A percentile compares a stretch with the other conserved stretches of the same genome.
Conservation (phyloP, 2,888 invertebrate species). For the Alsophila aescularia region DNA sequence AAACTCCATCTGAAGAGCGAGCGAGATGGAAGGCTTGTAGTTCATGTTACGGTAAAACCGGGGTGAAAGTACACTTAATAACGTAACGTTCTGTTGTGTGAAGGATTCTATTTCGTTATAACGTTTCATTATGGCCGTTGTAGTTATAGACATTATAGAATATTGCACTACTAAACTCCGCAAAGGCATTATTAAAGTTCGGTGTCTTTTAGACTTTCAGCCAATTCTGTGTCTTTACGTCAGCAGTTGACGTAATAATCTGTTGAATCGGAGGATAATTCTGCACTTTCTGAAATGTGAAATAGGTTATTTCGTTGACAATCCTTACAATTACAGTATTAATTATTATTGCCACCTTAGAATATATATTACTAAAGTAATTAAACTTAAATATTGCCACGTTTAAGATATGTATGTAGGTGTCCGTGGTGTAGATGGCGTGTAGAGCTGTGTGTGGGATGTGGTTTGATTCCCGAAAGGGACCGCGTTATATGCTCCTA, state of each 20-base stretch:
- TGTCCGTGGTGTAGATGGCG: too few species aligned
- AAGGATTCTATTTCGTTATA: slow-evolving; percentile 42
- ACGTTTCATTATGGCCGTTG: slow-evolving; percentile 29
- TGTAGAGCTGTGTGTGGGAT: too few species aligned
- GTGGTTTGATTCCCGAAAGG: too few species aligned
- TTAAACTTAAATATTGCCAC: too few species aligned
- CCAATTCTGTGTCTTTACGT: not conserved
- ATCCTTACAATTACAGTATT: too few species aligned
- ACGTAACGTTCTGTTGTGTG: slow-evolving; percentile 55
- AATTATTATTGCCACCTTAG: too few species aligned
- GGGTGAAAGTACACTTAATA: slow-evolving; percentile 76
- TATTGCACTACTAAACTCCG: not conserved
- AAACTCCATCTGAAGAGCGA: slow-evolving; percentile 24
- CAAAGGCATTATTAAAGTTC: not conserved
- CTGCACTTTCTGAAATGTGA: not conserved
- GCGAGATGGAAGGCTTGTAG: slow-evolving; percentile 35
- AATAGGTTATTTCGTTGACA: not conserved
- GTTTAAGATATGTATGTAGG: too few species aligned
- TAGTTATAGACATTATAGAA: slow-evolving; percentile 11
- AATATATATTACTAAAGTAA: too few species aligned
- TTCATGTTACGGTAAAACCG: slow-evolving; percentile 68
- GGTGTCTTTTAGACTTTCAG: not conserved
- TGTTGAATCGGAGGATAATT: too few species aligned
- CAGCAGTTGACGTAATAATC: too few species aligned
- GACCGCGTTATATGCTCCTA: too few species aligned